These are phyloP conservation scores for Poeciliopsis paucimaculata DNA, from an alignment of 2,797 vertebrate genomes.

Conservation along the genomic window DNA sequence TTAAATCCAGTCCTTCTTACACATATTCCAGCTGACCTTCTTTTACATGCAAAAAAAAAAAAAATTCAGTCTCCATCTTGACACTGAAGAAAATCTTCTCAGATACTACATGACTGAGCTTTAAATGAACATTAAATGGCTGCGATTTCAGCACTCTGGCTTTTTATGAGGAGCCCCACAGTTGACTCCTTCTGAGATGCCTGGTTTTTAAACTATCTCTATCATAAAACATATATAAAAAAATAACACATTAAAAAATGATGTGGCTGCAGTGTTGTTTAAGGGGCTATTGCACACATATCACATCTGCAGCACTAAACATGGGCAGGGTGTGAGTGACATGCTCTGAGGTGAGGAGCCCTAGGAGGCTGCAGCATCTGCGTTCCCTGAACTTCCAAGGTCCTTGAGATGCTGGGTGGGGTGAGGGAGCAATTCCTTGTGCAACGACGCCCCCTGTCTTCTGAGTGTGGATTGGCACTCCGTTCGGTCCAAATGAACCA, in stretches of 20 bases:
- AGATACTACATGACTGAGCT: conserved; percentile 18
- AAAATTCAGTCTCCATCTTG: conserved; percentile 20
- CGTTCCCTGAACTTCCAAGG: conserved; percentile 30
- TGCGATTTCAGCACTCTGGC: conserved; percentile 25
- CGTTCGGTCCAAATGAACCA: conserved; percentile 14
- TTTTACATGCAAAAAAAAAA: conserved; percentile 18
- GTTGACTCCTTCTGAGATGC: not conserved
- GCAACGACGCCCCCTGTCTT: conserved; percentile 53
- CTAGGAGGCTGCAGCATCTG: conserved; percentile 28
- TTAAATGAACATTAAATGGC: conserved; percentile 23
- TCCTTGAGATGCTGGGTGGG: conserved; percentile 7
- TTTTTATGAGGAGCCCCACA: conserved; percentile 23
- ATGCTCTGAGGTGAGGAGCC: conserved; percentile 15
- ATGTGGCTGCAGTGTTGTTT: conserved; percentile 9
- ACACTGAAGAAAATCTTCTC: conserved; percentile 42
- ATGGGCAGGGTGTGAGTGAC: conserved; percentile 12
- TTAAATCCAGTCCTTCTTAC: conserved; percentile 23
- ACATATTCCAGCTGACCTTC: conserved; percentile 16
- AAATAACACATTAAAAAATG: conserved; percentile 9
- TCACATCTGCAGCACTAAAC: conserved; percentile 25
- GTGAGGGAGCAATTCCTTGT: conserved; percentile 10
- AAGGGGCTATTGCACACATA: conserved; percentile 17
- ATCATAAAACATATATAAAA: not conserved
- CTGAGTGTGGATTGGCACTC: conserved; percentile 5
- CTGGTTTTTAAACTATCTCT: not conserved